phyloP scores from a whole-genome alignment of 2,888 invertebrate genomes.

The Cephalotes varians region DNA sequence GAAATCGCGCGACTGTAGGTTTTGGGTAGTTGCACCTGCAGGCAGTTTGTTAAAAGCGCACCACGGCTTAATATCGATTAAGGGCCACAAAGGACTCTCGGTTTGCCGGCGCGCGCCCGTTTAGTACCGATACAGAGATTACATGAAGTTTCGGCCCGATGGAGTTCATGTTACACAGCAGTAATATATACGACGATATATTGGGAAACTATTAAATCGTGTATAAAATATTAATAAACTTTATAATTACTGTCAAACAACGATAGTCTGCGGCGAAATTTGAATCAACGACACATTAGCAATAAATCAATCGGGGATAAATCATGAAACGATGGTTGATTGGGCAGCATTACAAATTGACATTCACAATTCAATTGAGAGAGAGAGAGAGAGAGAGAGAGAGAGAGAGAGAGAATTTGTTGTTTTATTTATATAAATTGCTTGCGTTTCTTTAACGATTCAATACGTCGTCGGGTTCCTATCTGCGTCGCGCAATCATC shows the following conservation, averaged over 20 bases:
- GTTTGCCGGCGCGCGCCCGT: conserved; percentile 41
- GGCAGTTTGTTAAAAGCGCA: conserved; percentile 64
- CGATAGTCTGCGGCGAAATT: conserved; percentile 1
- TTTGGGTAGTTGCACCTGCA: conserved; percentile 41
- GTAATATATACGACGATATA: conserved; percentile 4
- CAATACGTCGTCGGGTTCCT: conserved; percentile 13
- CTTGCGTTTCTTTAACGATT: conserved; percentile 12
- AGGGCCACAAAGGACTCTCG: conserved; percentile 62
- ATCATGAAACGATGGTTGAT: background rate
- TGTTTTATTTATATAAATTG: conserved; percentile 10
- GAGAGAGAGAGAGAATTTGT: background rate
- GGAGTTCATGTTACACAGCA: background rate
- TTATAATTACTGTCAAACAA: background rate
- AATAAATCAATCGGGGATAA: conserved; percentile 16
- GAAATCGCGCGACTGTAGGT: conserved; percentile 36
- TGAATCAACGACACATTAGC: conserved; percentile 1
- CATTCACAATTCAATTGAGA: background rate
- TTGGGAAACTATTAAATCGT: conserved; percentile 30
- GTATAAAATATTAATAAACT: conserved; percentile 22
- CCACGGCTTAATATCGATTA: conserved; percentile 67
- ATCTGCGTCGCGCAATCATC: conserved; percentile 58
- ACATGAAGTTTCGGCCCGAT: conserved; percentile 36
- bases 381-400: background rate
- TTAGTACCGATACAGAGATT: conserved; percentile 61
- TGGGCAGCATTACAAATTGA: background rate